A percentile compares a stretch with the other conserved stretches of the same genome.
phyloP scores from a whole-genome alignment of 2,888 invertebrate species.

The Coleophora flavipennella region DNA sequence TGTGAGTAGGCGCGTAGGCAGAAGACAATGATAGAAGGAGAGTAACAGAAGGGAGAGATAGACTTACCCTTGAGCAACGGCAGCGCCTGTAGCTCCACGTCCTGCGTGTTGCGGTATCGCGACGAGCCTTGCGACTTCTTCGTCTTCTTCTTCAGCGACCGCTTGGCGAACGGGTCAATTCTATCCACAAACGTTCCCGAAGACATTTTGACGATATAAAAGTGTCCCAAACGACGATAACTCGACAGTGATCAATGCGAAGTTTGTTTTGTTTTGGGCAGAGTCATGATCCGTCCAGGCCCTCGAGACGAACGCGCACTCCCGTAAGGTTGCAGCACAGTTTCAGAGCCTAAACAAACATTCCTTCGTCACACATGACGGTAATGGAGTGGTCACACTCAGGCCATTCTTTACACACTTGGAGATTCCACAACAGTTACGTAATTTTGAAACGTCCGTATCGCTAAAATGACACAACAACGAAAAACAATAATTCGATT shows the following conservation, averaged over 20 bases:
- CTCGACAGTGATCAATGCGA: constrained; percentile 65
- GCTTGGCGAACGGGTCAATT: constrained; percentile 99
- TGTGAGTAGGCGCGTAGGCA: constrained; percentile 1
- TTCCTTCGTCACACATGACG: constrained; percentile 73
- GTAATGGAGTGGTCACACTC: constrained; percentile 71
- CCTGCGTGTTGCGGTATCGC: constrained; percentile 97
- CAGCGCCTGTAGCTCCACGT: constrained; percentile 96
- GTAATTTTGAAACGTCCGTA: constrained; percentile 69
- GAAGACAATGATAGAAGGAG: constrained; percentile 5
- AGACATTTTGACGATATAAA: constrained; percentile 73
- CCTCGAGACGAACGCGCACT: constrained; percentile 64
- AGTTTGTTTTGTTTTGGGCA: constrained; percentile 65
- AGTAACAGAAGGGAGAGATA: constrained; percentile 5
- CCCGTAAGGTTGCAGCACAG: constrained; percentile 63
- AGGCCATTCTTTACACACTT: constrained; percentile 70
- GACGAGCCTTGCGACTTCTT: constrained; percentile 99
- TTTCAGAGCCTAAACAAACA: constrained; percentile 72
- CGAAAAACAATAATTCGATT: constrained; percentile 63
- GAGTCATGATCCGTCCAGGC: constrained; percentile 69
- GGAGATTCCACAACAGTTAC: constrained; percentile 72
- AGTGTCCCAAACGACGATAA: constrained; percentile 67
- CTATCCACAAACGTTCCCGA: constrained; percentile 97
- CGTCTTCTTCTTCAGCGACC: constrained; percentile 97
- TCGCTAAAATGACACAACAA: constrained; percentile 68
- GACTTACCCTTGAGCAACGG: constrained; percentile 95